A percentile compares a stretch with the other conserved stretches of the same genome.
Evolutionary conservation across 2,113 vertebrate species (phyloP).

Genomic region (Macquaria australasica): DNA sequence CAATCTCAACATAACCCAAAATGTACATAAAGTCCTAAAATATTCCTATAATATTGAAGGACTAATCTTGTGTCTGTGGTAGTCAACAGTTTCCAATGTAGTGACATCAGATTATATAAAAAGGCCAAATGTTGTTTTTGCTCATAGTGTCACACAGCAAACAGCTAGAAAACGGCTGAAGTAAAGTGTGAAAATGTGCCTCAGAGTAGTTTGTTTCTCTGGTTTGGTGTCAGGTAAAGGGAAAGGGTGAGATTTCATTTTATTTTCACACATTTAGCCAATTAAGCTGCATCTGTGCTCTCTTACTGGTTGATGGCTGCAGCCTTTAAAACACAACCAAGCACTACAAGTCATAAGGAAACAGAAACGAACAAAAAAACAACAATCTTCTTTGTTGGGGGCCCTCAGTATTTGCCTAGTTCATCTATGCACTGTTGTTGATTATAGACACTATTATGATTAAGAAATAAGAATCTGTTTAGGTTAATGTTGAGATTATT

Average conservation of each 20-base stretch:
- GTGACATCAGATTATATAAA: neutral
- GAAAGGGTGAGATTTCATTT: neutral
- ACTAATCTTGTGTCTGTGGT: neutral
- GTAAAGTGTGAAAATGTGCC: neutral
- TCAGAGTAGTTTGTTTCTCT: neutral
- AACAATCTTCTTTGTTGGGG: too few species aligned
- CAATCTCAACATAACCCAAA: too few species aligned
- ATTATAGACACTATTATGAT: neutral
- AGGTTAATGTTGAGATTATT: neutral
- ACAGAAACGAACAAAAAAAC: neutral
- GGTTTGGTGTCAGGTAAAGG: neutral
- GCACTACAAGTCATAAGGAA: neutral
- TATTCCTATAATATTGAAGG: neutral
- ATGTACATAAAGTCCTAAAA: neutral
- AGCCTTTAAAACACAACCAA: neutral
- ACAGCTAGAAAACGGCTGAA: neutral
- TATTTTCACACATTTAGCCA: neutral
- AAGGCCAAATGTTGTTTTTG: neutral
- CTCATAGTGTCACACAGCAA: neutral
- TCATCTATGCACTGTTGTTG: neutral
- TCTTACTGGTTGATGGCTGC: neutral
- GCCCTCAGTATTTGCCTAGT: too few species aligned
- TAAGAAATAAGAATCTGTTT: neutral
- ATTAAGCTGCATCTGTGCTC: neutral
- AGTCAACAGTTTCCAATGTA: neutral